These are phyloP conservation scores for Himalopsyche tibetana DNA, from an alignment of 2,888 invertebrate genomes.

Conservation along the genomic window DNA sequence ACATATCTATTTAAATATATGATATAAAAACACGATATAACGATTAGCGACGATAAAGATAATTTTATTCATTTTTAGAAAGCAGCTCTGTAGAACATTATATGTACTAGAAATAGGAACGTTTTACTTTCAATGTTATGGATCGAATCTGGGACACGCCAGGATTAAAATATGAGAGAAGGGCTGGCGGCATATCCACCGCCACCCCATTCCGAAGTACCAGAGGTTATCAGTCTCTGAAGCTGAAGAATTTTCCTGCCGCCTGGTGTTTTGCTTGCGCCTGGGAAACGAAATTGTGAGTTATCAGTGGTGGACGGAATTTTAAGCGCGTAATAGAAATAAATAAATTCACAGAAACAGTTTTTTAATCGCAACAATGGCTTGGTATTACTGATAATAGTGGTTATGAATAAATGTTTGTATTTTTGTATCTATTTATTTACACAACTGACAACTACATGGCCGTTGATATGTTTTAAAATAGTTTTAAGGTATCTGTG, in stretches of 20 bases:
- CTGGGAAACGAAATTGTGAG: not conserved
- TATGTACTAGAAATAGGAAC: no score
- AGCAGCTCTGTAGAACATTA: not conserved
- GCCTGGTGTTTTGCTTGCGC: not conserved
- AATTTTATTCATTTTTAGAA: not conserved
- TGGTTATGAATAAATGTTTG: no score
- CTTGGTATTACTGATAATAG: no score
- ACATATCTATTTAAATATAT: no score
- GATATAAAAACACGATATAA: no score
- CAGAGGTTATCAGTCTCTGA: constrained; percentile 46
- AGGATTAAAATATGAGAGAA: constrained; percentile 18
- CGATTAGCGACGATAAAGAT: no score
- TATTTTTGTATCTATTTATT: no score
- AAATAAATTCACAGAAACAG: no score
- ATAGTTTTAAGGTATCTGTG: no score
- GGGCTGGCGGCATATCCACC: constrained; percentile 50
- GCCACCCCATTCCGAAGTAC: constrained; percentile 49
- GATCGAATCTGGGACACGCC: constrained; percentile 52
- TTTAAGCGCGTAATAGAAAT: not conserved
- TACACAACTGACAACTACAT: no score
- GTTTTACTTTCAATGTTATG: constrained; percentile 20
- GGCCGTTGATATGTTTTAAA: no score
- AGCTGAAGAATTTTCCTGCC: constrained; percentile 12
- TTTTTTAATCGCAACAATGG: no score
- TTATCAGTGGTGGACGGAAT: not conserved